These are phyloP conservation scores for Callyntrura sp. DNA, from an alignment of 2,888 invertebrate species.

Conservation along the genomic window DNA sequence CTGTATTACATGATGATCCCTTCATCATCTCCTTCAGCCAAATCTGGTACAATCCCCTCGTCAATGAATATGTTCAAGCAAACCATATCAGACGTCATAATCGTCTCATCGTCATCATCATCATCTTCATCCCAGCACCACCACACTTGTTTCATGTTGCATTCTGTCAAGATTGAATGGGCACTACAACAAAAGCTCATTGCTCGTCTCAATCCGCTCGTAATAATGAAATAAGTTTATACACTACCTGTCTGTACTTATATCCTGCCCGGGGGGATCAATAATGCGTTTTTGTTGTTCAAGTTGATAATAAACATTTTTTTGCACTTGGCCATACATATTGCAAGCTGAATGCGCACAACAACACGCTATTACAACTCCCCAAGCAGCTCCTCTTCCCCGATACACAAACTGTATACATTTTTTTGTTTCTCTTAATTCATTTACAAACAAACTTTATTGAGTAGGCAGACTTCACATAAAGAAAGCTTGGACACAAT, in stretches of 20 bases:
- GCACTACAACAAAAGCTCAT: neutral
- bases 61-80: conserved; percentile 21
- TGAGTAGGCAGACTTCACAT: neutral
- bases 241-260: too few species aligned
- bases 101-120: neutral
- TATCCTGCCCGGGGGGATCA: neutral
- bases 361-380: neutral
- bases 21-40: conserved; percentile 29
- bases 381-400: neutral
- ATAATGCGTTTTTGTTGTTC: conserved; percentile 1
- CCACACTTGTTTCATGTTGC: neutral
- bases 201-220: neutral
- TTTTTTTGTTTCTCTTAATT: conserved; percentile 24
- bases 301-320: conserved; percentile 1
- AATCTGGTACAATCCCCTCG: conserved; percentile 1
- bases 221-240: conserved; percentile 20
- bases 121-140: conserved; percentile 19
- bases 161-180: neutral
- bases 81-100: neutral
- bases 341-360: neutral
- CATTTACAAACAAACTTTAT: conserved; percentile 65
- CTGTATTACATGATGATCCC: conserved; percentile 49
- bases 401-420: neutral
- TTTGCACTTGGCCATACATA: conserved; percentile 21
- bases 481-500: conserved; percentile 32